Conservation (phyloP, 2,113 vertebrate genomes). For the Brevimyrus niger region DNA sequence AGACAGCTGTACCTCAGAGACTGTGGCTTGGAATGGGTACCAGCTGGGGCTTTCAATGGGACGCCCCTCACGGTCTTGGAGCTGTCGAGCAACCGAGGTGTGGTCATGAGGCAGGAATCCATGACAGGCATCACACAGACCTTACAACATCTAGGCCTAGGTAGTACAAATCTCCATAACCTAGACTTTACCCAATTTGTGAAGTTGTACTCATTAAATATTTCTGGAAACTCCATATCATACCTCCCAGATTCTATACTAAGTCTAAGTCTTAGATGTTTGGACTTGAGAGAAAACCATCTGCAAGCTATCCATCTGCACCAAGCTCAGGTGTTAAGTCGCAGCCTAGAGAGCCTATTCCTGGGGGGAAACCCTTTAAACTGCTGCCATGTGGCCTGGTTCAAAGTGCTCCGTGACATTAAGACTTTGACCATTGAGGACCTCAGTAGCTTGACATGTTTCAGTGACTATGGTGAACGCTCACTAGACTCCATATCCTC, state of each 20-base stretch:
- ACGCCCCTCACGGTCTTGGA: slow-evolving; percentile 71
- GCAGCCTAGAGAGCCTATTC: slow-evolving; percentile 62
- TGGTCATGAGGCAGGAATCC: slow-evolving; percentile 38
- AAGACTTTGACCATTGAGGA: slow-evolving; percentile 51
- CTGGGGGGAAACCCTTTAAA: slow-evolving; percentile 81
- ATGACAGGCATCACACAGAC: slow-evolving; percentile 59
- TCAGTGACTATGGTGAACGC: slow-evolving; percentile 33
- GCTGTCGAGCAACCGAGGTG: slow-evolving; percentile 70
- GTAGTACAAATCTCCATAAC: slow-evolving; percentile 64
- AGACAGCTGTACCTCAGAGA: slow-evolving; percentile 68
- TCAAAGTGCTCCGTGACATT: slow-evolving; percentile 51
- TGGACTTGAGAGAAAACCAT: slow-evolving; percentile 77
- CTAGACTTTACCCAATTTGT: slow-evolving; percentile 68
- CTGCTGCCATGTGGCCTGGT: slow-evolving; percentile 82
- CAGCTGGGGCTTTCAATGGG: slow-evolving; percentile 58
- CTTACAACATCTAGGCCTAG: slow-evolving; percentile 71
- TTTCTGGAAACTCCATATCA: slow-evolving; percentile 67
- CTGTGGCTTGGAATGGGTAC: slow-evolving; percentile 61
- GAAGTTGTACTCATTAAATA: slow-evolving; percentile 64
- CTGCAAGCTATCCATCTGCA: slow-evolving; percentile 57
- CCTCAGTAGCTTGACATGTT: slow-evolving; percentile 62
- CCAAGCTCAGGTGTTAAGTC: slow-evolving; percentile 28
- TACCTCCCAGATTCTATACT: slow-evolving; percentile 59
- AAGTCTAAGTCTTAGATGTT: slow-evolving; percentile 52
- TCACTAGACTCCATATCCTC: slow-evolving; percentile 34